A percentile compares a stretch with the other conserved stretches of the same genome.
Conservation (phyloP, 2,113 vertebrate species). For the Rhizomys pruinosus region DNA sequence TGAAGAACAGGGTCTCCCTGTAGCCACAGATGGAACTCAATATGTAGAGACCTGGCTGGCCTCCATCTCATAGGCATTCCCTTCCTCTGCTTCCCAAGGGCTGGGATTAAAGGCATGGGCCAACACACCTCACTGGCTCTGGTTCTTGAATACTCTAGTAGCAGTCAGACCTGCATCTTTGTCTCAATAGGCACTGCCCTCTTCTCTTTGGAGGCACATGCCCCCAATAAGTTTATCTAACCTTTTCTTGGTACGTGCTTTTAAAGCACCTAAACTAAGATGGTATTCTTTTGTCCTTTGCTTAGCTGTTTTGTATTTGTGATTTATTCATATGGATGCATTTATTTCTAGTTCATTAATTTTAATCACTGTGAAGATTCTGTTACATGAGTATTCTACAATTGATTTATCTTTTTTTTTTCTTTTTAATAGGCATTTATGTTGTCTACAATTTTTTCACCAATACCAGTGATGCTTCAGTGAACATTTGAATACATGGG, state of each 20-base stretch:
- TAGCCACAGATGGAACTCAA: no score
- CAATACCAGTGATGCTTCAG: constrained; percentile 61
- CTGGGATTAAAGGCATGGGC: no score
- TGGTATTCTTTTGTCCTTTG: constrained; percentile 38
- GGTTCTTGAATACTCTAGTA: not conserved
- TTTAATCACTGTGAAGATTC: constrained; percentile 52
- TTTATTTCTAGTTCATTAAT: constrained; percentile 71
- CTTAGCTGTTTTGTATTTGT: constrained; percentile 38
- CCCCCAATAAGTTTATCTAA: not conserved
- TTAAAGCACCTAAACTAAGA: not conserved
- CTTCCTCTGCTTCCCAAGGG: no score
- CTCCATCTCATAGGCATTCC: no score
- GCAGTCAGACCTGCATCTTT: rapidly evolving
- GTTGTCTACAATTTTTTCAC: constrained; percentile 39
- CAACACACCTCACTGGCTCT: not conserved
- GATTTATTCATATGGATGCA: constrained; percentile 45
- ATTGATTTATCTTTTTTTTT: constrained; percentile 64
- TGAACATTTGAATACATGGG: constrained; percentile 32
- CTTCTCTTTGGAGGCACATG: not conserved
- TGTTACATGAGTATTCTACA: constrained; percentile 2
- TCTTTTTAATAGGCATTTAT: constrained; percentile 60
- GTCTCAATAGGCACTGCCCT: not conserved
- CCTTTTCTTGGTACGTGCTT: not conserved
- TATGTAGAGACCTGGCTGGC: no score
- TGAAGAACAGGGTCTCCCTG: no score